These are phyloP conservation scores for Aphelocoma coerulescens DNA, from an alignment of 2,113 vertebrate species.

Conservation along the genomic window DNA sequence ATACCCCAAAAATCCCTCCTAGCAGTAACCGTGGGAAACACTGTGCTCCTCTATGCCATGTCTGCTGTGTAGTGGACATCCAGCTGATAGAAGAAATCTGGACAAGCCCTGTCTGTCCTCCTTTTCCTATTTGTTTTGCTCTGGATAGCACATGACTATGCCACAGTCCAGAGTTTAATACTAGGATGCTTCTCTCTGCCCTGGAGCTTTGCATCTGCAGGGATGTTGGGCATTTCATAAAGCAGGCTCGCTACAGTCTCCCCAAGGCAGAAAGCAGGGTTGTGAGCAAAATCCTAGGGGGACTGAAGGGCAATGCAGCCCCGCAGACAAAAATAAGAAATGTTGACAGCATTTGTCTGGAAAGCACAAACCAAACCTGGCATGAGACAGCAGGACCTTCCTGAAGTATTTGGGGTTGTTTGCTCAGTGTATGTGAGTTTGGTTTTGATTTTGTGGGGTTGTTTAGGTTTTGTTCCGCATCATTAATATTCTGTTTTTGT, in stretches of 20 bases:
- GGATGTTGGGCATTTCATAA: not conserved
- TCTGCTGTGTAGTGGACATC: not conserved
- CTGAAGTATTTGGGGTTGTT: not conserved
- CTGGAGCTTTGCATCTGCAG: not conserved
- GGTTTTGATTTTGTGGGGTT: not conserved
- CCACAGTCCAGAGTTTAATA: not conserved
- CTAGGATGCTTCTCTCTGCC: not conserved
- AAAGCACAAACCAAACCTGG: not conserved
- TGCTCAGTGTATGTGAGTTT: not conserved
- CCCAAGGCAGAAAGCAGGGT: not conserved
- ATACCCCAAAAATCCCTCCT: not conserved
- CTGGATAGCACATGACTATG: rapidly evolving
- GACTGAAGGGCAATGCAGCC: not conserved
- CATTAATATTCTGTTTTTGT: not conserved
- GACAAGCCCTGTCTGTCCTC: not conserved
- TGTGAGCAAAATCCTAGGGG: not conserved
- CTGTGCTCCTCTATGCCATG: not conserved
- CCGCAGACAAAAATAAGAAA: not conserved
- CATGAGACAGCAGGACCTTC: not conserved
- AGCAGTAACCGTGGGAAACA: not conserved
- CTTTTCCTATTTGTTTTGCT: not conserved
- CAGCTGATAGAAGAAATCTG: not conserved
- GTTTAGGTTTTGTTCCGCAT: not conserved
- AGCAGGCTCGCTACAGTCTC: not conserved
- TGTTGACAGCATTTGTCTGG: not conserved